Evolutionary conservation across 2,113 vertebrate species (phyloP).

Genomic region (Talpa occidentalis): DNA sequence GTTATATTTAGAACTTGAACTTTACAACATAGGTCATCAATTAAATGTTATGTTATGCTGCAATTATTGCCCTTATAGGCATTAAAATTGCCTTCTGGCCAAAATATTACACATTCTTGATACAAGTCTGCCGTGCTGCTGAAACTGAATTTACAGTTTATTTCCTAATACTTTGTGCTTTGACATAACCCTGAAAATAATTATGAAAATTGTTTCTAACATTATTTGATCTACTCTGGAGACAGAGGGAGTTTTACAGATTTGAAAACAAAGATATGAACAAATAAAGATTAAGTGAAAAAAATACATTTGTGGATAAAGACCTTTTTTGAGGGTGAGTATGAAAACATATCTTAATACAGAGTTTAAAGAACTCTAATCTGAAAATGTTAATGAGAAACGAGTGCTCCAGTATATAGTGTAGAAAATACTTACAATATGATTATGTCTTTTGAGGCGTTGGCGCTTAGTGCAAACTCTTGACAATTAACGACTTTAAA

Average conservation of each 20-base stretch:
- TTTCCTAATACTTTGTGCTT: not conserved
- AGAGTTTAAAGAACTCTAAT: not conserved
- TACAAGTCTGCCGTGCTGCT: not conserved
- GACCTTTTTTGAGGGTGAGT: not conserved
- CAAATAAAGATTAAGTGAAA: constrained; percentile 8
- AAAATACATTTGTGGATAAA: constrained; percentile 23
- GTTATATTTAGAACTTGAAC: not conserved
- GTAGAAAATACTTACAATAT: constrained; percentile 92
- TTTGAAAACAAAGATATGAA: constrained; percentile 47
- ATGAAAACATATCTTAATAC: not conserved
- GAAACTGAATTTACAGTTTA: not conserved
- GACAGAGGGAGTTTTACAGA: not conserved
- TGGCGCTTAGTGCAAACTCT: constrained; percentile 95
- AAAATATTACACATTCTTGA: not conserved
- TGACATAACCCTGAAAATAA: not conserved
- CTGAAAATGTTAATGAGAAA: not conserved
- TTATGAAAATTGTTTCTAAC: constrained; percentile 45
- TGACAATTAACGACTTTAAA: constrained; percentile 99
- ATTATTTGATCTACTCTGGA: constrained; percentile 13
- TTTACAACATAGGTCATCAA: not conserved
- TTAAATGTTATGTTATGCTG: not conserved
- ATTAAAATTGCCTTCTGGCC: not conserved
- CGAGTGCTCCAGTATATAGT: not conserved
- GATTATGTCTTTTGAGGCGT: constrained; percentile 96
- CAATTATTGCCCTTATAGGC: not conserved